Conservation (phyloP, 2,797 vertebrate genomes). For the Diplodus puntazzo region DNA sequence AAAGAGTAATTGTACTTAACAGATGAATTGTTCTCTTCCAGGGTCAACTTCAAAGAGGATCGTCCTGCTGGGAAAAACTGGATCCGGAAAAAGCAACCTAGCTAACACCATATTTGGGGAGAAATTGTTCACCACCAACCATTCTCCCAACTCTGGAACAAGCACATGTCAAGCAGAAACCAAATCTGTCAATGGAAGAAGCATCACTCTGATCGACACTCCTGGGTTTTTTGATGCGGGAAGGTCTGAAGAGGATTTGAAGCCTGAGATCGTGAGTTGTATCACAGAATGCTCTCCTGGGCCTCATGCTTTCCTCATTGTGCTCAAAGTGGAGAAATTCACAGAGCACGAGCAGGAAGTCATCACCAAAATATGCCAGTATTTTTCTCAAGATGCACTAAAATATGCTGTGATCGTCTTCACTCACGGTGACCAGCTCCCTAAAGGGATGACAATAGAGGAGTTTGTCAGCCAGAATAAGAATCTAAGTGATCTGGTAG, state of each 20-base stretch:
- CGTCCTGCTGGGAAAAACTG: conserved; percentile 70
- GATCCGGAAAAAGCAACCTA: conserved; percentile 64
- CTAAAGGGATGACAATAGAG: conserved; percentile 5
- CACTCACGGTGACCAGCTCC: conserved; percentile 68
- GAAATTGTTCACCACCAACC: not conserved
- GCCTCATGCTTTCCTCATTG: conserved; percentile 75
- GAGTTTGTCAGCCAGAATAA: conserved; percentile 52
- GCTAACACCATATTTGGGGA: conserved; percentile 62
- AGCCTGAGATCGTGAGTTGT: conserved; percentile 55
- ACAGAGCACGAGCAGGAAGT: conserved; percentile 62
- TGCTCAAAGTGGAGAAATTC: conserved; percentile 76
- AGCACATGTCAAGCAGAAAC: conserved; percentile 36
- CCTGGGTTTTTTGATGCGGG: conserved; percentile 63
- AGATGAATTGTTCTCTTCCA: not conserved
- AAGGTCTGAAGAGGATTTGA: conserved; percentile 24
- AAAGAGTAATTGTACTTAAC: conserved; percentile 4
- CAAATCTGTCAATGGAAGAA: conserved; percentile 11
- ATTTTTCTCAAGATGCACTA: conserved; percentile 66
- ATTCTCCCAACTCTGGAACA: conserved; percentile 53
- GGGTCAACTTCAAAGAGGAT: conserved; percentile 36
- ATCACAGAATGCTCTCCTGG: conserved; percentile 70
- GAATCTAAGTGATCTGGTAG: conserved; percentile 52
- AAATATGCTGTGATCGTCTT: conserved; percentile 67
- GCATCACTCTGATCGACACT: conserved; percentile 68
- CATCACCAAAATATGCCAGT: conserved; percentile 40